Conservation (phyloP, 2,113 vertebrate genomes). For the Campylomormyrus tamandua region DNA sequence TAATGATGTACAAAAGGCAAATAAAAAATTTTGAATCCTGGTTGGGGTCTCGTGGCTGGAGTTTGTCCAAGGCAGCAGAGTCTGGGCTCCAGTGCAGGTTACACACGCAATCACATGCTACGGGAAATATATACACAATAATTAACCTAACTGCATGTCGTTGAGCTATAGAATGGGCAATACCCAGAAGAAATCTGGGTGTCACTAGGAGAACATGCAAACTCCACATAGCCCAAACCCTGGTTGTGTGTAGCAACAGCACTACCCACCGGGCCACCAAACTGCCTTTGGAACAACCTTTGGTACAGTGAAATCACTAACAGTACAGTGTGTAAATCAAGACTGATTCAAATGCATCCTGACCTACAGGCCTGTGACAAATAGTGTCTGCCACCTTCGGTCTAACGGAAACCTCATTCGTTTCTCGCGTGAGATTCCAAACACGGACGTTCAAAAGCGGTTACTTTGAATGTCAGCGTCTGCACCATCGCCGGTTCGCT, state of each 20-base stretch:
- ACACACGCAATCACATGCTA: not conserved
- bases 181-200: not conserved
- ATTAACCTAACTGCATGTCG: not conserved
- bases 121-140: not conserved
- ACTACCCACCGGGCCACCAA: not conserved
- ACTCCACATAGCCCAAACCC: not conserved
- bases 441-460: not conserved
- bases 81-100: not conserved
- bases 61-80: not conserved
- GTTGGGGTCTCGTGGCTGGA: not conserved
- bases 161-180: not conserved
- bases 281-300: not conserved
- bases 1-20: not conserved
- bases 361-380: not conserved
- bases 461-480: not conserved
- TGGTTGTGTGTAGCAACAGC: not conserved
- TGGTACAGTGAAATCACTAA: not conserved
- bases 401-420: not conserved
- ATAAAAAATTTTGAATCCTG: not conserved
- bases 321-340: not conserved
- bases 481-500: not conserved
- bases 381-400: not conserved
- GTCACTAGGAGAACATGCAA: not conserved
- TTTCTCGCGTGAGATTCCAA: not conserved
- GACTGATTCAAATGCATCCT: not conserved